These are phyloP conservation scores for Baccha elongata DNA, from an alignment of 2,888 invertebrate species.

Conservation along the genomic window DNA sequence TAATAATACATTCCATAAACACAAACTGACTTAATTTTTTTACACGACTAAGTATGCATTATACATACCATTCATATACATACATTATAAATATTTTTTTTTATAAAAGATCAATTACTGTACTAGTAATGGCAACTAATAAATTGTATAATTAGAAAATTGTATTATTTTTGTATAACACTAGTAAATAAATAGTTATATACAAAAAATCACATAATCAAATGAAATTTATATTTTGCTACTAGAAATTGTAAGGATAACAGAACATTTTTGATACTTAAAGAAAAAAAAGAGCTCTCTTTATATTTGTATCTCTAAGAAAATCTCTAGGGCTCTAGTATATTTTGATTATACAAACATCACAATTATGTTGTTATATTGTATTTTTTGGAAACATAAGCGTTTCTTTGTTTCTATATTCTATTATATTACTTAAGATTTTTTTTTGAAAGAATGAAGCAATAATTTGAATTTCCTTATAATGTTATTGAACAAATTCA, in stretches of 20 bases:
- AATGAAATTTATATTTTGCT: conserved; percentile 72
- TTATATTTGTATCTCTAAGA: conserved; percentile 17
- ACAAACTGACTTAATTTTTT: conserved; percentile 56
- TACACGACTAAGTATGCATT: conserved; percentile 66
- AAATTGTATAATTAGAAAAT: conserved; percentile 67
- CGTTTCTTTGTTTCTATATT: conserved; percentile 6
- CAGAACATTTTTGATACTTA: conserved; percentile 60
- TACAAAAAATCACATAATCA: conserved; percentile 49
- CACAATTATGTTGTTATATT: conserved; percentile 30
- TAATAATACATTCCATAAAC: conserved; percentile 63
- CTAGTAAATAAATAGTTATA: conserved; percentile 55
- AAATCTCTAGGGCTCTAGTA: conserved; percentile 28
- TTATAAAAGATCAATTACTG: conserved; percentile 65
- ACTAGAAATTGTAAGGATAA: conserved; percentile 65
- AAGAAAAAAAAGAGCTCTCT: conserved; percentile 15
- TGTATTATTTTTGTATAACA: conserved; percentile 71
- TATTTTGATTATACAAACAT: conserved; percentile 9
- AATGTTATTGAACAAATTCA: conserved; percentile 9
- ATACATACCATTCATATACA: conserved; percentile 57
- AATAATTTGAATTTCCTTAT: conserved; percentile 23
- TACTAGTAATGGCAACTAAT: conserved; percentile 60
- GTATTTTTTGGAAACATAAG: conserved; percentile 14
- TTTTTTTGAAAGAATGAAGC: conserved; percentile 23
- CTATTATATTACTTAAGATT: not conserved
- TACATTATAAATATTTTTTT: conserved; percentile 53